Evolutionary conservation across 2,113 vertebrate genomes (phyloP), one percentile per base, ranked within the genome.

Genomic region (Siniperca knerii): DNA sequence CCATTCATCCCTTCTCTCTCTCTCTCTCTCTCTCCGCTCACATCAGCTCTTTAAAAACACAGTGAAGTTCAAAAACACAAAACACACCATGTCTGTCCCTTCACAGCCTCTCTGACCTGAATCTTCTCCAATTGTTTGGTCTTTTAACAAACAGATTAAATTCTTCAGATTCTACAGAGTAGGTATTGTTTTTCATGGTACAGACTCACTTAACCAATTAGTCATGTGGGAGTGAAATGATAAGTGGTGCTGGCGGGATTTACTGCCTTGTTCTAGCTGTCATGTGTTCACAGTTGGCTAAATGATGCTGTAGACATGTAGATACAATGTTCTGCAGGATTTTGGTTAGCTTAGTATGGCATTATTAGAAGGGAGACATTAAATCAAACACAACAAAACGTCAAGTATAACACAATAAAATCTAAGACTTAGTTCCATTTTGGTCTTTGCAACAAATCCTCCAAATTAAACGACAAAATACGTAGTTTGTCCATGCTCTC

Each of bases 1-100:
- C 83, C 83, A 89, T 91, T 92, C 88, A 91, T 87, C 44, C 64
- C 37, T 48, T 50, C 2, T 2, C 70, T 58, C 82, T 64, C 57
- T 64, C 18, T 54, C 23, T 44, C 29, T 68, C 4, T 67, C 60
- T 68, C 25, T 68, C 54, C 35, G 71, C 62, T 71, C 44, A 35
- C 64, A 60, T 90, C 88, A 80, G 65, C 73, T 65, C 81, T 65
- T 54, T 15, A 42, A 64, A 57, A 90, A 88, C 86, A 77, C 15
- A 16, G 40, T 48, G 77, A 89, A 82, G 85, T 81, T 89, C 79
- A 85, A 29, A 87, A 89, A 61, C 84, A 83, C 60, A 35, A 42
- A 67, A 25, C 76, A 20, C 82, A 55, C 37, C 42, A 29, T 13
- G 65, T 60, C 75, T n/a, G 71, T 67, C 64, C 68, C 58, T 11